Evolutionary conservation across 1,140 invertebrate genomes (phyloP).

Genomic region (Whitmania pigra): DNA sequence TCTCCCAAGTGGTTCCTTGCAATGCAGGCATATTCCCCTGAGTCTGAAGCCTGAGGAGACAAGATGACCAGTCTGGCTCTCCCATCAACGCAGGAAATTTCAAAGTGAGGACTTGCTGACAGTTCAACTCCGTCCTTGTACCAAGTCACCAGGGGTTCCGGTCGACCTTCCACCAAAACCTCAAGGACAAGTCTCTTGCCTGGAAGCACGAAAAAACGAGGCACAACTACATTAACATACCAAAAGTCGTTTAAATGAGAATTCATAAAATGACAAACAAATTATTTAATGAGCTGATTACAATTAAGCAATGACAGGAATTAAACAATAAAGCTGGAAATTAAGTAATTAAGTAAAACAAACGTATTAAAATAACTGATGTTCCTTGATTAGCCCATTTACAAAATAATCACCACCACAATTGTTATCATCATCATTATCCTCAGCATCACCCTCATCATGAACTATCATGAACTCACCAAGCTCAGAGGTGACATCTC

Average conservation of each 20-base stretch:
- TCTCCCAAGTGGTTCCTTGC: constrained; percentile 25
- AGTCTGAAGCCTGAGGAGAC: constrained; percentile 33
- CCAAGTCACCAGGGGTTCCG: constrained; percentile 35
- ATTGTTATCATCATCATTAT: background rate
- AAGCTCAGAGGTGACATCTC: constrained; percentile 21
- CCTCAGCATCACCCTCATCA: background rate
- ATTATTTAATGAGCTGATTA: background rate
- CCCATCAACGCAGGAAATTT: constrained; percentile 35
- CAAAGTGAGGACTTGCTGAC: constrained; percentile 23
- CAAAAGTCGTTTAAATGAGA: background rate
- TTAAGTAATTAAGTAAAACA: background rate
- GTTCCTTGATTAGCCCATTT: background rate
- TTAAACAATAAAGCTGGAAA: background rate
- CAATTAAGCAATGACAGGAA: background rate
- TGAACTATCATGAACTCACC: background rate
- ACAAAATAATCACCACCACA: background rate
- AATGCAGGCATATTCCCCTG: constrained; percentile 49
- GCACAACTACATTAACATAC: too few relatives aligned
- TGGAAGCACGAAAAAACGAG: background rate
- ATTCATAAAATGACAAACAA: background rate
- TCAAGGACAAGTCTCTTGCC: constrained; percentile 17
- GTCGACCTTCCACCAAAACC: constrained; percentile 27
- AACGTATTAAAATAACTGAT: background rate
- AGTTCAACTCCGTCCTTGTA: constrained; percentile 26
- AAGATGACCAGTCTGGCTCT: constrained; percentile 44